Evolutionary conservation across 2,888 invertebrate genomes (phyloP).

Genomic region (Bibio marci): DNA sequence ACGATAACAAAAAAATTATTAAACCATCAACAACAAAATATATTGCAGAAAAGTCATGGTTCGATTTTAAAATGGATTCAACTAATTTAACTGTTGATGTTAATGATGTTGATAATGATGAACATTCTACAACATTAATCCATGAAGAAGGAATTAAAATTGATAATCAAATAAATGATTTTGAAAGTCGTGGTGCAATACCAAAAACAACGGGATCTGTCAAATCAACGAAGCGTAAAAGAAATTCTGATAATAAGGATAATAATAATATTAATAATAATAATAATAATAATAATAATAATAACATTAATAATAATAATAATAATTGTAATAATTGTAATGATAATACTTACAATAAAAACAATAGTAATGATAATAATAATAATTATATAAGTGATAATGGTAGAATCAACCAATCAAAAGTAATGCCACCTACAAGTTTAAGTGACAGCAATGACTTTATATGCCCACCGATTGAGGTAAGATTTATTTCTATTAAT

Average conservation of each 20-base stretch:
- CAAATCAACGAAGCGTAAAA: conserved; percentile 32
- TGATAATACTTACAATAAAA: no score
- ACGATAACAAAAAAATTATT: conserved; percentile 29
- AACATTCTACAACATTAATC: background rate
- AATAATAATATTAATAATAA: conserved; percentile 30
- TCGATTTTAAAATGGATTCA: conserved; percentile 5
- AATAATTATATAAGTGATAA: no score
- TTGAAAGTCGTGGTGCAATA: conserved; percentile 14
- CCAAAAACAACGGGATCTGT: conserved; percentile 14
- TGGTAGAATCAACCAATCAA: no score
- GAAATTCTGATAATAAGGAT: conserved; percentile 18
- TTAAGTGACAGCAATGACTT: conserved; percentile 30
- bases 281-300: conserved; percentile 1
- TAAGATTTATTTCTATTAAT: no score
- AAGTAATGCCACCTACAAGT: conserved; percentile 39
- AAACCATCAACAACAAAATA: conserved; percentile 13
- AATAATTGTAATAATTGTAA: no score
- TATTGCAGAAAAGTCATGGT: conserved; percentile 8
- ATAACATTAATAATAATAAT: no score
- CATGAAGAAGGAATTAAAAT: background rate
- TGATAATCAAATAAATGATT: conserved; percentile 4
- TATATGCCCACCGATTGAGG: conserved; percentile 16
- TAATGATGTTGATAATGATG: background rate
- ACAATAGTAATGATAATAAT: no score
- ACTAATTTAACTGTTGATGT: conserved; percentile 3